Base-by-base conservation (phyloP, 2,888 invertebrate species). In the Hypena proboscidalis region DNA sequence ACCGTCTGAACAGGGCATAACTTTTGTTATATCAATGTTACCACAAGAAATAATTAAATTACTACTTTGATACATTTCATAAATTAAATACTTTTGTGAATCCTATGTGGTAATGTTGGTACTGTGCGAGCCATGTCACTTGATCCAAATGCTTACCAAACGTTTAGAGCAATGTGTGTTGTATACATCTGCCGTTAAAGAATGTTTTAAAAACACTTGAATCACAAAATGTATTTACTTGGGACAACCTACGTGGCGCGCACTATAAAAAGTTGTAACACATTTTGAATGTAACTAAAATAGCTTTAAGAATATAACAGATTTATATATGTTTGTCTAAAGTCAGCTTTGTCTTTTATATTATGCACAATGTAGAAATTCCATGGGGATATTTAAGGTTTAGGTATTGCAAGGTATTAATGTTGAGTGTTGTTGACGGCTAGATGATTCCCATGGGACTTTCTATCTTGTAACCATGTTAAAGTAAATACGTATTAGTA, bases 231-330 rank as follows among this genome's bases (percentile, higher is more conserved):
- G n/a, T n/a, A n/a, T n/a, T n/a, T n/a, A n/a, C n/a, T n/a, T 36
- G 17, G 22, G 8, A 27, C n/a, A n/a, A n/a, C n/a, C n/a, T n/a
- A n/a, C n/a, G n/a, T n/a, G n/a, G n/a, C n/a, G n/a, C n/a, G n/a
- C n/a, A n/a, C n/a, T n/a, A n/a, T n/a, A 34, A 23, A 33, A 26
- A 27, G 7, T 41, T 39, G 17, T 40, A 43, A 55, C 58, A 51
- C 65, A 46, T 51, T 51, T 65, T 54, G 32, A 46, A 58, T 54
- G 48, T 62, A 41, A 55, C 47, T 60, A 36, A 45, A 51, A 57
- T 65, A 62, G 66, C 46, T 65, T 54, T 65, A 62, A 65, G 54
- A 29, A 41, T 51, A 40, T 25, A 44, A 35, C 35, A 42, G 30
- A 41, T 53, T 33, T 37, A 48, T 58, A 37, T 56, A 42, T 53